Evolutionary conservation across 1,140 invertebrate species (phyloP), one percentile per base, ranked within the genome.

Genomic region (Papilio aristodemus): DNA sequence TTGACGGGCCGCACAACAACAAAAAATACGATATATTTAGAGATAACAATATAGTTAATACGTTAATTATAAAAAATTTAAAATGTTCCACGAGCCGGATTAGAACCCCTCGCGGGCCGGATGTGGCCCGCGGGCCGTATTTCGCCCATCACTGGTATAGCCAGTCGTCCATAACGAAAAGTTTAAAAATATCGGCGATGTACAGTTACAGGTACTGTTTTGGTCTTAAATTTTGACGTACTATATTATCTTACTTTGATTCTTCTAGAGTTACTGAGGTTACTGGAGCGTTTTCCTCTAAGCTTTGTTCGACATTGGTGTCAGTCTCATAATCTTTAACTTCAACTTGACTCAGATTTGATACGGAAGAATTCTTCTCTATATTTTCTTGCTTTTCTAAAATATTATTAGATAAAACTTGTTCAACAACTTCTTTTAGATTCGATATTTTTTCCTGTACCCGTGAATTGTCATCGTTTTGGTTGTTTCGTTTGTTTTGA

Each of bases 371-470:
- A 14, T 0, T 36, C 13, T 58, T 36, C 14, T 58, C 57, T 32
- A 58, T 2, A 32, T 17, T 58, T 14, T 58, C 25, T 9, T 58
- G 57, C 13, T 58, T 58, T 36, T 32, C 25, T 7, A 58, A 14
- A 37, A 4, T 38, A 63, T 54, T 63, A 6, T 60, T 66, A 54
- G 43, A 63, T 54, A 68, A 27, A 10, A 83, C 75, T 74, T 81
- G 77, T 68, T 82, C 81, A 14, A 83, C 78, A 8, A 82, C 71
- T 57, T 82, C 72, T 68, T 80, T 74, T 70, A 85, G 39, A n/a
- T 63, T 75, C 10, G 71, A 63, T 14, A 74, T 54, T 62, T 75
- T 74, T 22, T 81, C 74, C 11, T 54, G 46, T 54, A 4, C 46
- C 6, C 19, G 46, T 9, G 4, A 13, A 25, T 50, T 22, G 10